A percentile compares a stretch with the other conserved stretches of the same genome.
These are phyloP conservation scores for Drosophila sechellia DNA, from an alignment of 1,140 invertebrate species.

Conservation along the genomic window DNA sequence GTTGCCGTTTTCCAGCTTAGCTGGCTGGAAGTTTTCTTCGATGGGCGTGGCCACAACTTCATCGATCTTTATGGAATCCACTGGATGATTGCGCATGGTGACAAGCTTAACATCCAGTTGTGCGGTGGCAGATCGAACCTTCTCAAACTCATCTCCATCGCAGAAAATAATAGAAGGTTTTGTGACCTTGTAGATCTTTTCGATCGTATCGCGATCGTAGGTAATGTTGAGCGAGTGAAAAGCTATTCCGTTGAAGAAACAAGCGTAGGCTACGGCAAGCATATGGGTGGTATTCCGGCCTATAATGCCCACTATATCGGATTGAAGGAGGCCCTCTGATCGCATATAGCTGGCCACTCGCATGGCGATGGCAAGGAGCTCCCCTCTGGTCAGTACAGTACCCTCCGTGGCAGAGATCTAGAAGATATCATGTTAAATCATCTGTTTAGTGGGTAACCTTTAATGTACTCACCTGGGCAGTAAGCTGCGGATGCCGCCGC, in stretches of 20 bases:
- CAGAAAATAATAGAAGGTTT: conserved; percentile 70
- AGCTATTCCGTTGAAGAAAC: conserved; percentile 71
- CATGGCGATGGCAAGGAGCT: conserved; percentile 57
- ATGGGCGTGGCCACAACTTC: conserved; percentile 42
- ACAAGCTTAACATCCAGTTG: conserved; percentile 36
- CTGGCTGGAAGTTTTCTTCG: conserved; percentile 28
- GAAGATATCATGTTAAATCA: background rate
- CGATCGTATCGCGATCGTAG: conserved; percentile 53
- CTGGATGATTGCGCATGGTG: conserved; percentile 45
- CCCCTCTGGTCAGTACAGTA: conserved; percentile 47
- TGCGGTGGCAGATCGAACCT: conserved; percentile 28
- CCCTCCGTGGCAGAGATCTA: conserved; percentile 68
- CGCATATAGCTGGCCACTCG: conserved; percentile 56
- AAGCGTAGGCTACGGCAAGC: conserved; percentile 55
- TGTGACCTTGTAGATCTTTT: conserved; percentile 56
- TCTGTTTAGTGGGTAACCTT: background rate
- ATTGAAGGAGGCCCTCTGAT: conserved; percentile 38
- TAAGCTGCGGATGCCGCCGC: conserved; percentile 56
- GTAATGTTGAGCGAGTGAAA: conserved; percentile 58
- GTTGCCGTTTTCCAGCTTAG: conserved; percentile 37
- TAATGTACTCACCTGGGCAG: conserved; percentile 49
- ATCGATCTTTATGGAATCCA: conserved; percentile 33
- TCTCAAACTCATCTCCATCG: conserved; percentile 57
- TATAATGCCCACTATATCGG: conserved; percentile 68
- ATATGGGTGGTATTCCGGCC: conserved; percentile 68